A percentile compares a stretch with the other conserved stretches of the same genome.
These are phyloP conservation scores for Panurus biarmicus DNA, from an alignment of 2,113 vertebrate species.

Conservation along the genomic window DNA sequence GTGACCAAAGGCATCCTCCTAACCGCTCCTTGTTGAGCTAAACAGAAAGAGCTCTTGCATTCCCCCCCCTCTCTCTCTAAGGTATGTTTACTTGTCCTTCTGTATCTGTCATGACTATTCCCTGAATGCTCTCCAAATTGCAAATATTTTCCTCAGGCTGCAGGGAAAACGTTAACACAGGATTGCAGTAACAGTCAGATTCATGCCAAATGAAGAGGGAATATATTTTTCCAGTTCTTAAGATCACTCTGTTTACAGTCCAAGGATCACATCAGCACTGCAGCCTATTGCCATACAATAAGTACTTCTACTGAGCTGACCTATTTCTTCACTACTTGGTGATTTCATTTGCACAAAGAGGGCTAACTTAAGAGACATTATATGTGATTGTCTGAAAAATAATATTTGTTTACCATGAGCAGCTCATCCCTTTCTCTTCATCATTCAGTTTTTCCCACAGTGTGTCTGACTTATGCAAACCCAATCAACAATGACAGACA, in stretches of 20 bases:
- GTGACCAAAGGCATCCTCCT: neutral
- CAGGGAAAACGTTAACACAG: neutral
- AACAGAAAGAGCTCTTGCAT: neutral
- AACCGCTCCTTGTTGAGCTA: neutral
- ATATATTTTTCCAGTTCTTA: conserved; percentile 8
- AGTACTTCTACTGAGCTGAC: neutral
- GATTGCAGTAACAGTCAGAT: neutral
- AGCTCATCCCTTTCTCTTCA: neutral
- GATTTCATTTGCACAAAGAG: neutral
- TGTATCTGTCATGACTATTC: conserved; percentile 1
- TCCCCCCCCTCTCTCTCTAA: neutral
- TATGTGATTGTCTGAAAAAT: neutral
- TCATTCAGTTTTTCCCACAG: neutral
- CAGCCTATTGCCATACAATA: neutral
- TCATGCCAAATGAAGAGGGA: conserved; percentile 3
- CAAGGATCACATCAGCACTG: neutral
- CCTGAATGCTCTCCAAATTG: conserved; percentile 27
- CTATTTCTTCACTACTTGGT: neutral
- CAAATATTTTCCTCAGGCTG: conserved; percentile 6
- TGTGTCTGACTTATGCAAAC: neutral
- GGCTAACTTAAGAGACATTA: neutral
- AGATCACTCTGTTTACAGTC: neutral
- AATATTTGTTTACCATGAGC: neutral
- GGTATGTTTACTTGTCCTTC: conserved; percentile 39
- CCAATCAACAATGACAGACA: neutral